Conservation (phyloP, 1,140 invertebrate species). For the Saccostrea cuccullata region DNA sequence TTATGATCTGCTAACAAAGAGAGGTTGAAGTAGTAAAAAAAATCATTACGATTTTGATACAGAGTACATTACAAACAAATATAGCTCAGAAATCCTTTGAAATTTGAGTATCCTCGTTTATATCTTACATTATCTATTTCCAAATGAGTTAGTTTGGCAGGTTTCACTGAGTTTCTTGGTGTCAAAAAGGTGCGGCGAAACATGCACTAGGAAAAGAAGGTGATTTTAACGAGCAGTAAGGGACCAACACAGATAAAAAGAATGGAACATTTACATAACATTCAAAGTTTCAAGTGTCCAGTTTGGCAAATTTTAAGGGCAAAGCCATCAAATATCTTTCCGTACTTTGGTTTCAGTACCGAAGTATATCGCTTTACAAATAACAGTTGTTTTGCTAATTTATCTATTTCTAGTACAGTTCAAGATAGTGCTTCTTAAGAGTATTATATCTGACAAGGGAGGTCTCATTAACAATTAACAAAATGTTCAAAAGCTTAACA, state of each 20-base stretch:
- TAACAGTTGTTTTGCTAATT: background rate
- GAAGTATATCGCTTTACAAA: background rate
- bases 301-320: background rate
- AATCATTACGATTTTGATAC: no score
- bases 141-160: no score
- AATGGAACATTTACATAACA: slow-evolving; percentile 13
- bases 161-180: background rate
- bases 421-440: background rate
- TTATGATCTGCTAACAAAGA: no score
- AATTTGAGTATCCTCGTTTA: no score
- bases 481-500: slow-evolving; percentile 4
- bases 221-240: background rate
- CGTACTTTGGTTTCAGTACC: background rate
- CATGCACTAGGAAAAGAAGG: background rate
- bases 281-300: slow-evolving; percentile 17
- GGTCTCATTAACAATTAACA: background rate
- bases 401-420: background rate
- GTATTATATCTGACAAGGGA: background rate
- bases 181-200: background rate
- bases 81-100: no score
- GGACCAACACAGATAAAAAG: background rate
- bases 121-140: no score
- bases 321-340: background rate
- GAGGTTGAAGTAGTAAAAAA: no score
- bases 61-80: no score